phyloP scores from a whole-genome alignment of 2,113 vertebrate species.

The Clarias magur region DNA sequence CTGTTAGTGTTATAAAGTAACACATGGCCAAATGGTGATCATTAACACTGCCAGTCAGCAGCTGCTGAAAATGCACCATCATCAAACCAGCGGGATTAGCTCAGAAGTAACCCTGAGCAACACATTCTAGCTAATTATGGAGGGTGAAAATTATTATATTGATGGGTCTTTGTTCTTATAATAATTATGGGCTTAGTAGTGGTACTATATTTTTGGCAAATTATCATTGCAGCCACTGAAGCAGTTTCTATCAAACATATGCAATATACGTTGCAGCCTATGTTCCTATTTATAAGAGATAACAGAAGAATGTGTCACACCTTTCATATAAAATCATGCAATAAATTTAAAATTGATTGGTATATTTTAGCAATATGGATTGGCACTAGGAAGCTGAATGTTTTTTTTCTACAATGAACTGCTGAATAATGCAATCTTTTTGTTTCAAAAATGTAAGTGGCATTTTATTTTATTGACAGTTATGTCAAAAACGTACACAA shows the following conservation, averaged over 20 bases:
- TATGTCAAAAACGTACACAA: not conserved
- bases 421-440: not conserved
- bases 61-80: not conserved
- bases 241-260: not conserved
- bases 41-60: slow-evolving; percentile 2
- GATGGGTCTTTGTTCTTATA: not conserved
- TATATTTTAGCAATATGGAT: not conserved
- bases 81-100: not conserved
- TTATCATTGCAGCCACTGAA: not conserved
- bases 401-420: not conserved
- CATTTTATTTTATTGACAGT: not conserved
- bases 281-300: not conserved
- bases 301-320: not conserved
- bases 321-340: not conserved
- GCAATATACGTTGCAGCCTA: not conserved
- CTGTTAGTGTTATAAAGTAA: slow-evolving; percentile 19
- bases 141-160: not conserved
- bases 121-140: not conserved
- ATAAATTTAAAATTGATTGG: not conserved
- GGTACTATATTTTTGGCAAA: not conserved
- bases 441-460: not conserved
- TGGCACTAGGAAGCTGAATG: not conserved
- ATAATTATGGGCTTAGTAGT: not conserved
- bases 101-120: not conserved
- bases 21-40: slow-evolving; percentile 13